Conservation (phyloP, 2,113 vertebrate genomes). For the Euleptes europaea region DNA sequence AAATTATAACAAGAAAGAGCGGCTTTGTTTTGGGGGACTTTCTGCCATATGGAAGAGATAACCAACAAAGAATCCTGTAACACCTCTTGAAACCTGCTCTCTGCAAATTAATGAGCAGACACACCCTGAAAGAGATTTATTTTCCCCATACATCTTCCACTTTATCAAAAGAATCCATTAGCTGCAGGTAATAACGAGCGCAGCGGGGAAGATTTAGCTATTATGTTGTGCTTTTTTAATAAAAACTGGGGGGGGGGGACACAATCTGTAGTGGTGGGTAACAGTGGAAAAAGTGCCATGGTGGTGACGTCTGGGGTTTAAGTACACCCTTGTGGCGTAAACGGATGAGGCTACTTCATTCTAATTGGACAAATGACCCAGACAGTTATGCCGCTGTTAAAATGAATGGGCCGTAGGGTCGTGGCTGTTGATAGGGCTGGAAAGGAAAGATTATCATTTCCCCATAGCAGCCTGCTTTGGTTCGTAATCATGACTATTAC, state of each 20-base stretch:
- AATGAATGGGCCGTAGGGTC: not conserved
- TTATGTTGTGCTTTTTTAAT: not conserved
- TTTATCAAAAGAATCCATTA: slow-evolving; percentile 14
- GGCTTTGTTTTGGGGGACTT: not conserved
- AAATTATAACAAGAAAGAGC: not conserved
- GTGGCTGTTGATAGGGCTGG: too few relatives aligned
- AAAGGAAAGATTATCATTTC: not conserved
- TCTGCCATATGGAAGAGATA: not conserved
- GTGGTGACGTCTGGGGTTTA: not conserved
- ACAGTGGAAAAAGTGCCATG: not conserved
- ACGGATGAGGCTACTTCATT: not conserved
- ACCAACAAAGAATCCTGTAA: not conserved
- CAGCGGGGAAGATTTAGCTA: not conserved
- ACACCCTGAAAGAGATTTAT: not conserved
- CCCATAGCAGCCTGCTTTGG: not conserved
- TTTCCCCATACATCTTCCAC: not conserved
- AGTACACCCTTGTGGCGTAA: not conserved
- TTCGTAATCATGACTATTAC: not conserved
- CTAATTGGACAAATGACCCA: not conserved
- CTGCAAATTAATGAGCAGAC: not conserved
- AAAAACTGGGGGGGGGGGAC: not conserved
- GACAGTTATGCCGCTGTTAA: not conserved
- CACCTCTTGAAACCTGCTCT: not conserved
- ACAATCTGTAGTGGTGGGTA: not conserved
- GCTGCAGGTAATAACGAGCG: not conserved